Percentiles rank a stretch among this genome's conserved stretches.
These are phyloP conservation scores for Scortum barcoo DNA, from an alignment of 2,113 vertebrate species.

Conservation along the genomic window DNA sequence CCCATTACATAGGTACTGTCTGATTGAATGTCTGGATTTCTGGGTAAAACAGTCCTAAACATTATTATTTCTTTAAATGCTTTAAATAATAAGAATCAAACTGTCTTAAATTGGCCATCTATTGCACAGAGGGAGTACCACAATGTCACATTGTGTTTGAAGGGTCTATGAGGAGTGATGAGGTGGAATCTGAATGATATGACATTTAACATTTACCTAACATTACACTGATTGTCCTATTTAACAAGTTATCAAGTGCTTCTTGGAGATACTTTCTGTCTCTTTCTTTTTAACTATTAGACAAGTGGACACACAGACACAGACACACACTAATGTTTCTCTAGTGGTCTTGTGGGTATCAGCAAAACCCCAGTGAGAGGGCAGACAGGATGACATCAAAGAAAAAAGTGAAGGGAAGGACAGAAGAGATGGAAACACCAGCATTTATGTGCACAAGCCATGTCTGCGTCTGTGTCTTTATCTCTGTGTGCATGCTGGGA, in stretches of 20 bases:
- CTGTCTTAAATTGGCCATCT: no score
- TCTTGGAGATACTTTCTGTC: not conserved
- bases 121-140: no score
- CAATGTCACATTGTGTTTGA: not conserved
- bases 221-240: not conserved
- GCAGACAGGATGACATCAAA: conserved; percentile 48
- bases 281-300: not conserved
- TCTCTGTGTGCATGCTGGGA: conserved; percentile 4
- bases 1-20: not conserved
- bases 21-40: no score
- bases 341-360: conserved; percentile 49
- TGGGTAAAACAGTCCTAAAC: no score
- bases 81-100: not conserved
- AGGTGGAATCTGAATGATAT: not conserved
- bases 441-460: not conserved
- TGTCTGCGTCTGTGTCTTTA: conserved; percentile 6
- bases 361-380: conserved; percentile 33
- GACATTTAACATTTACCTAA: not conserved
- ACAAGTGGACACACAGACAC: conserved; percentile 13
- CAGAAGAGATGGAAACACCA: conserved; percentile 43
- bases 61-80: not conserved
- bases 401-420: conserved; percentile 37
- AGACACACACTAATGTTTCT: conserved; percentile 26
- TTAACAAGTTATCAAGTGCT: not conserved
- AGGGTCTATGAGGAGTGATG: not conserved